Conservation (phyloP, 2,113 vertebrate genomes). For the Vulpes vulpes region DNA sequence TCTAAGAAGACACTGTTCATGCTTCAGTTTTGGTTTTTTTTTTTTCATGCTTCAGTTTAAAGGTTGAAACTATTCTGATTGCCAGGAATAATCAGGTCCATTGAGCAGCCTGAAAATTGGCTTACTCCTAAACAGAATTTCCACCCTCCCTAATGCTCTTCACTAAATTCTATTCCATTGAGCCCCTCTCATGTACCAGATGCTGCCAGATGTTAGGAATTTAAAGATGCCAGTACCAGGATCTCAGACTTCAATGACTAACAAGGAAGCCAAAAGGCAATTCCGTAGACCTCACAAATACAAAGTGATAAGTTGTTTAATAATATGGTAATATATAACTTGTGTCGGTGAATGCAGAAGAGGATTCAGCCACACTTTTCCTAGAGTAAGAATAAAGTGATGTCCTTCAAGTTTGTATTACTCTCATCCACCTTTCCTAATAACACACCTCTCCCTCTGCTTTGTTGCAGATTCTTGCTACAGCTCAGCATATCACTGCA, state of each 20-base stretch:
- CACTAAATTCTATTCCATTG: not conserved
- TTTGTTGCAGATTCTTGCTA: not conserved
- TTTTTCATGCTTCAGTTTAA: not conserved
- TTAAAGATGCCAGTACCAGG: not conserved
- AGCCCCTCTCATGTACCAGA: not conserved
- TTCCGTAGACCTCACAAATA: not conserved
- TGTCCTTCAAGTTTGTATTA: not conserved
- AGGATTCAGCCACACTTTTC: not conserved
- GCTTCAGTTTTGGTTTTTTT: not conserved
- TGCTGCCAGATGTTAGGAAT: not conserved
- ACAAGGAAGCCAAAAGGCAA: not conserved
- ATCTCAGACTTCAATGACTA: not conserved
- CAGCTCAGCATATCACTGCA: not conserved
- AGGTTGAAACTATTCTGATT: not conserved
- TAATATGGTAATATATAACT: not conserved
- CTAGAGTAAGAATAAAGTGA: not conserved
- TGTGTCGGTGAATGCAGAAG: not conserved
- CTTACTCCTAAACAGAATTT: not conserved
- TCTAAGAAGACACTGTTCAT: not conserved
- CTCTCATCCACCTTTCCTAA: not conserved
- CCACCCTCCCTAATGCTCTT: not conserved
- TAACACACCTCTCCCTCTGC: not conserved
- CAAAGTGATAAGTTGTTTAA: not conserved
- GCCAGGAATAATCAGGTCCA: not conserved
- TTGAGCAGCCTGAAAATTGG: not conserved